Base-by-base conservation (phyloP, 2,888 invertebrate genomes). In the Macropis europaea region DNA sequence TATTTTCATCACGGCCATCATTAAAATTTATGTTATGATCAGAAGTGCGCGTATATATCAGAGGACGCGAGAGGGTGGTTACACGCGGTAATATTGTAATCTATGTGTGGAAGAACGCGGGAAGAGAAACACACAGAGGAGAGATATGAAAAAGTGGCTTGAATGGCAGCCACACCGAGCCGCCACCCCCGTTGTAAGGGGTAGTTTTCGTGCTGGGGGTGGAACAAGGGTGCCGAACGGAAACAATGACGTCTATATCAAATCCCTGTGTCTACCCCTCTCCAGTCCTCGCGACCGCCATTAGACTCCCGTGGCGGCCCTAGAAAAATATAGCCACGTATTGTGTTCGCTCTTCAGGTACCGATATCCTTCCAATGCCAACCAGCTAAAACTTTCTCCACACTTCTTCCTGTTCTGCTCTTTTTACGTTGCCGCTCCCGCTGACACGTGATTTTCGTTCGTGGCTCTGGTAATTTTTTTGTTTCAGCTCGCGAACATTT, bases 21-120 rank as follows among this genome's bases (percentile, higher is more conserved):
- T 89, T 89, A 89, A 89, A 89, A 90, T 89, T 90, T 89, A 89
- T 90, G 89, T 89, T 88, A 87, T 83, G 87, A 88, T 88, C 87
- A 89, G 86, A 86, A 88, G 87, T 86, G 82, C 82, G 81, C 83
- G 83, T 86, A 87, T 87, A 88, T 82, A 86, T 87, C 86, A 86
- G 82, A 76, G 79, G 66, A 77, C 73, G 77, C 69, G 68, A 62
- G 73, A 64, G 76, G 70, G 76, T 72, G 77, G 77, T 77, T 69
- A n/a, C 73, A 80, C 78, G 76, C 73, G 83, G 86, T 88, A 87
- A 89, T 89, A 90, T 89, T 89, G 89, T 90, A 89, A 89, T 89
- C 88, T 90, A 90, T 89, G 89, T 86, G 87, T 85, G 84, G 83
- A 88, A 89, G 87, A 87, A 89, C 84, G 87, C 82, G 84, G 80